phyloP scores from a whole-genome alignment of 2,113 vertebrate genomes.

The Crotophaga sulcirostris region DNA sequence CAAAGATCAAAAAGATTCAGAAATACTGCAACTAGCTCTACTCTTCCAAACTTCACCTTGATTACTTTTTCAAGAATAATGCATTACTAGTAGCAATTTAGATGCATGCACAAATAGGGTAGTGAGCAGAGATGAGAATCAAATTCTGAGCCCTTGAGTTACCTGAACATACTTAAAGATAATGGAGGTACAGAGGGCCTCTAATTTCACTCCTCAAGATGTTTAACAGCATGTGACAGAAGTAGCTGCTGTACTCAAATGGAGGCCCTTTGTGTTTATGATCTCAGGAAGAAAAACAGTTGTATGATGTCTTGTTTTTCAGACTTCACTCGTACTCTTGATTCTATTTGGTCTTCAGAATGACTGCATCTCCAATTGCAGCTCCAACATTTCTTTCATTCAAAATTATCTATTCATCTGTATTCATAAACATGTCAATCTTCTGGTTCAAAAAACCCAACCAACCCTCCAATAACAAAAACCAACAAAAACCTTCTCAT shows the following conservation, averaged over 20 bases:
- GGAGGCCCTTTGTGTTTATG: neutral
- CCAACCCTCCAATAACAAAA: constrained; percentile 5
- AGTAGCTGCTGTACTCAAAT: neutral
- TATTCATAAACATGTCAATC: constrained; percentile 50
- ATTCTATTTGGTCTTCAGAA: constrained; percentile 9
- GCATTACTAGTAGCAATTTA: neutral
- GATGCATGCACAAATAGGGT: neutral
- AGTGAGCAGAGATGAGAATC: neutral
- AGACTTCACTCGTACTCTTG: neutral
- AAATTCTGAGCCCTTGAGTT: neutral
- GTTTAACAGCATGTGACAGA: neutral
- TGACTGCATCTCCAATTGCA: neutral
- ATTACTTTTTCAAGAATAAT: neutral
- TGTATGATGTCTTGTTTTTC: neutral
- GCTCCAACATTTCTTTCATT: constrained; percentile 23
- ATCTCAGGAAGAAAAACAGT: constrained; percentile 5
- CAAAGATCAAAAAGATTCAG: neutral
- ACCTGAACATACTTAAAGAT: neutral
- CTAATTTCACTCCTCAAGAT: neutral
- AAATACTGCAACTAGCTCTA: neutral
- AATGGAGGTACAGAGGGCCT: neutral
- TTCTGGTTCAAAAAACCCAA: neutral
- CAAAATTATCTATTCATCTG: constrained; percentile 21
- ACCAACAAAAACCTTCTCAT: constrained; percentile 13
- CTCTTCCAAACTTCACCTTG: neutral